phyloP scores from a whole-genome alignment of 2,888 invertebrate genomes.

The Acanthosepion pharaonis region DNA sequence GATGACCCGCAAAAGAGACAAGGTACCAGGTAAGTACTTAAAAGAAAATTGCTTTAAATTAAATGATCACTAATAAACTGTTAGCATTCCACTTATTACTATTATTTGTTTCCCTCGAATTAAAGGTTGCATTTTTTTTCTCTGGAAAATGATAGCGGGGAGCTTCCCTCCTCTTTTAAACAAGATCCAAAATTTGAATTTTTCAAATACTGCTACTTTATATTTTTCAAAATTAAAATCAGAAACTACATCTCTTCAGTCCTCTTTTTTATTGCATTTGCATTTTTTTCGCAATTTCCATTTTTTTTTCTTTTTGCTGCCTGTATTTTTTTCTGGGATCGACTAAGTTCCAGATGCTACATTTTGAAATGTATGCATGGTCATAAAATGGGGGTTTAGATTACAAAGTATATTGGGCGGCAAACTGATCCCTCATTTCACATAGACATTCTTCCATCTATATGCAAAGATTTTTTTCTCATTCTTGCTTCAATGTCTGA shows the following conservation, averaged over 20 bases:
- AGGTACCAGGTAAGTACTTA: conserved; percentile 42
- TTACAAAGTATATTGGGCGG: not conserved
- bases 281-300: not conserved
- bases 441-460: not conserved
- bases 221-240: not conserved
- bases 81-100: too few species aligned
- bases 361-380: not conserved
- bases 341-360: not conserved
- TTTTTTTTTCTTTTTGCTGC: too few species aligned
- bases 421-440: conserved; percentile 39
- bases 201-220: too few species aligned
- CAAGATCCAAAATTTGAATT: too few species aligned
- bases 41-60: not conserved
- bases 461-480: not conserved
- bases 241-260: not conserved
- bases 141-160: too few species aligned
- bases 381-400: conserved; percentile 36
- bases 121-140: too few species aligned
- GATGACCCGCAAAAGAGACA: conserved; percentile 45
- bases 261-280: not conserved
- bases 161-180: too few species aligned
- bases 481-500: not conserved
- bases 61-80: too few species aligned
- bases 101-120: too few species aligned
- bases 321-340: not conserved